These are phyloP conservation scores for Epsilonema sp. DNA, from an alignment of 2,888 invertebrate genomes.

Conservation along the genomic window DNA sequence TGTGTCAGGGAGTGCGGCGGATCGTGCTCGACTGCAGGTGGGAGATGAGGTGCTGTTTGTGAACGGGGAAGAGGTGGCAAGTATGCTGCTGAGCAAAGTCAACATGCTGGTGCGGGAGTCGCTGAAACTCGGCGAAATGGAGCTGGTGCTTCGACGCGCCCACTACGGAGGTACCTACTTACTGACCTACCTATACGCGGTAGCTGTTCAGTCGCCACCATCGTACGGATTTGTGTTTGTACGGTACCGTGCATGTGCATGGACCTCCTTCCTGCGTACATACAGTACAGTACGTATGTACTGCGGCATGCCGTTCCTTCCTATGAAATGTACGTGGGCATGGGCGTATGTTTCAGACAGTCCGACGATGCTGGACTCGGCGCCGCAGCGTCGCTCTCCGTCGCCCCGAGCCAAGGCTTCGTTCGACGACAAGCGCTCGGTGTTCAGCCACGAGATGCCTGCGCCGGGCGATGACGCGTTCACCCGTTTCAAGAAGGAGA, in stretches of 20 bases:
- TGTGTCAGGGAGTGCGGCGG: constrained; percentile 30
- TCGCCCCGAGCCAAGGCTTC: constrained; percentile 2
- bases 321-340: too few relatives aligned
- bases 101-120: constrained; percentile 24
- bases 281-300: too few relatives aligned
- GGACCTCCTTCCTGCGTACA: too few relatives aligned
- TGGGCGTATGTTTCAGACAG: not conserved
- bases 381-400: not conserved
- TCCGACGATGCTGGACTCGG: not conserved
- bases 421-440: constrained; percentile 4
- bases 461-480: not conserved
- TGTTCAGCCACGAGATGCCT: constrained; percentile 4
- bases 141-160: constrained; percentile 10
- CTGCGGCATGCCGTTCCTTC: too few relatives aligned
- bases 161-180: not conserved
- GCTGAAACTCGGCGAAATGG: constrained; percentile 15
- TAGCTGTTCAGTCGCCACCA: too few relatives aligned
- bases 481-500: not conserved
- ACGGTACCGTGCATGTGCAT: too few relatives aligned
- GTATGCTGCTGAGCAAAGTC: constrained; percentile 23
- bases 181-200: too few relatives aligned
- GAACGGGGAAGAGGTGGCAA: constrained; percentile 23
- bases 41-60: constrained; percentile 29
- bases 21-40: constrained; percentile 26
- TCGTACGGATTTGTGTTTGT: too few relatives aligned